Evolutionary conservation across 2,888 invertebrate genomes (phyloP).

Genomic region (Tetrapedia diversipes): DNA sequence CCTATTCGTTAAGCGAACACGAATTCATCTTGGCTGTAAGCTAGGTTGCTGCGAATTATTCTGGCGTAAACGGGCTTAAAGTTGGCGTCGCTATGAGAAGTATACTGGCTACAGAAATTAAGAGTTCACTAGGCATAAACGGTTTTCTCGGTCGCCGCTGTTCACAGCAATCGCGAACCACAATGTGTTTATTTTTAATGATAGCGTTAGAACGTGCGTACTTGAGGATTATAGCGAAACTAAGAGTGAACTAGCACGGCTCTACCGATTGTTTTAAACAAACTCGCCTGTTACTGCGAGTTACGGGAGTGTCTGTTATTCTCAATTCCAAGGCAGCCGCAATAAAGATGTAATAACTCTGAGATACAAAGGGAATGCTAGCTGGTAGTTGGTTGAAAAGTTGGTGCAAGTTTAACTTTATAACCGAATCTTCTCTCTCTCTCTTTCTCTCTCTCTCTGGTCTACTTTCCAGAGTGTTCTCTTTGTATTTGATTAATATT

Average conservation of each 20-base stretch:
- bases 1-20: no score
- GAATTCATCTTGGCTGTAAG: no score
- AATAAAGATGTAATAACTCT: slow-evolving; percentile 30
- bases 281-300: neutral
- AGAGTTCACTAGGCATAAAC: no score
- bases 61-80: no score
- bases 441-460: neutral
- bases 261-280: slow-evolving; percentile 16
- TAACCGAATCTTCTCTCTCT: slow-evolving; percentile 8
- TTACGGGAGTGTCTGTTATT: neutral
- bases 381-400: neutral
- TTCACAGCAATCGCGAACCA: no score
- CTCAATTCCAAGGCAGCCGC: neutral
- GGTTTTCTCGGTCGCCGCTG: no score
- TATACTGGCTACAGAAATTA: no score
- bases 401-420: slow-evolving; percentile 33
- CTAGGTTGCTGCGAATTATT: no score
- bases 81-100: no score
- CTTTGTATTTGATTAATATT: slow-evolving; percentile 27
- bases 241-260: neutral
- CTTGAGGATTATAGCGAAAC: neutral
- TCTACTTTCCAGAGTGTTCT: neutral
- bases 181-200: neutral
- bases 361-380: slow-evolving; percentile 29
- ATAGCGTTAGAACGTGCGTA: neutral